Evolutionary conservation across 2,888 invertebrate genomes (phyloP).

Genomic region (Epirrhoe tristata): DNA sequence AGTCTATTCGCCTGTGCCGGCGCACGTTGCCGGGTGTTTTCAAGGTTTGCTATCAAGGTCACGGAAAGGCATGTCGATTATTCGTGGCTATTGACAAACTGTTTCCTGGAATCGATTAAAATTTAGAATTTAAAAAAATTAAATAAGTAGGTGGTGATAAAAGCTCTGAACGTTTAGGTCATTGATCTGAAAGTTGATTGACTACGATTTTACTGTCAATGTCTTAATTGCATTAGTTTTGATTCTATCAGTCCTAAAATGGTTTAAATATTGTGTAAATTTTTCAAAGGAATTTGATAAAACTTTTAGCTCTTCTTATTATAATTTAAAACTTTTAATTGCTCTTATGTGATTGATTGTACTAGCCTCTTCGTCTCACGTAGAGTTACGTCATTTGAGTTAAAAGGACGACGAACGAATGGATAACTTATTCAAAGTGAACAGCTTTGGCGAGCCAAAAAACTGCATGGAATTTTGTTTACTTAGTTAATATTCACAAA

Average conservation of each 20-base stretch:
- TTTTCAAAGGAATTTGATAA: neutral
- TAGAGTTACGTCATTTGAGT: conserved; percentile 61
- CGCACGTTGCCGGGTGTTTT: conserved; percentile 64
- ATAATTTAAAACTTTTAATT: neutral
- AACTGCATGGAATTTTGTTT: conserved; percentile 72
- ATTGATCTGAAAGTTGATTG: neutral
- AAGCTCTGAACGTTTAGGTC: neutral
- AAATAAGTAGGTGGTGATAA: neutral
- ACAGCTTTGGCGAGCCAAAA: conserved; percentile 64
- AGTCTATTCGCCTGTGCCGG: conserved; percentile 58
- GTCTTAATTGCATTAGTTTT: too few species aligned
- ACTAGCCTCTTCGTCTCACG: conserved; percentile 53
- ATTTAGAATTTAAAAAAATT: too few species aligned
- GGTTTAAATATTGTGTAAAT: neutral
- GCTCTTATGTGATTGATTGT: neutral
- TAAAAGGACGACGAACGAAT: conserved; percentile 51
- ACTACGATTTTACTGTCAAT: neutral
- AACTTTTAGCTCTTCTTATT: neutral
- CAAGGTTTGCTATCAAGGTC: conserved; percentile 82
- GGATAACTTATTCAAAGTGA: conserved; percentile 62
- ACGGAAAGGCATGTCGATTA: conserved; percentile 44
- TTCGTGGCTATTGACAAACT: conserved; percentile 19
- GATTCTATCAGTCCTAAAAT: neutral
- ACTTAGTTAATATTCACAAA: conserved; percentile 28
- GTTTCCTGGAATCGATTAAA: conserved; percentile 24